A percentile compares a stretch with the other conserved stretches of the same genome.
phyloP scores from a whole-genome alignment of 2,797 vertebrate genomes.

The Pangasius larnaudii region DNA sequence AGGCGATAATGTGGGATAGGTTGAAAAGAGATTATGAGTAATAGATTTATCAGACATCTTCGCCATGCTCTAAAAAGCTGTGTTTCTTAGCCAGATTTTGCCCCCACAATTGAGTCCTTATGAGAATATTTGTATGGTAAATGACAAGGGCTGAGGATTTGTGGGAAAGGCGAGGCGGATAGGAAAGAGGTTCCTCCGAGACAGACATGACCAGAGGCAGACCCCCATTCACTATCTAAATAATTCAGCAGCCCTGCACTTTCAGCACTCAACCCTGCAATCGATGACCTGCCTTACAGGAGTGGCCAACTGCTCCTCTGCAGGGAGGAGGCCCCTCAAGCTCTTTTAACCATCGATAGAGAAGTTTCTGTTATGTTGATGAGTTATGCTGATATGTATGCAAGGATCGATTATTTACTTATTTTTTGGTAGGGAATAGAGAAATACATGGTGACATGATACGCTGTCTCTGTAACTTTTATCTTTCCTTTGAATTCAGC shows the following conservation, averaged over 20 bases:
- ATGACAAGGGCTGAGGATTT: slow-evolving; percentile 46
- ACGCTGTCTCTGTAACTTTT: background rate
- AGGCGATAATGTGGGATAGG: slow-evolving; percentile 54
- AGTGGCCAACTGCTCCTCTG: slow-evolving; percentile 49
- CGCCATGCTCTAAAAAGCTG: slow-evolving; percentile 19
- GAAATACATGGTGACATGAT: background rate
- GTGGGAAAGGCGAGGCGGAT: slow-evolving; percentile 24
- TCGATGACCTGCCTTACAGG: slow-evolving; percentile 56
- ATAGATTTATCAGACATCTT: slow-evolving; percentile 60
- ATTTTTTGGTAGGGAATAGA: background rate
- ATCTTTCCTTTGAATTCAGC: background rate
- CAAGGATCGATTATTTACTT: background rate
- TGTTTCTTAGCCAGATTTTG: slow-evolving; percentile 42
- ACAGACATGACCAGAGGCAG: slow-evolving; percentile 46
- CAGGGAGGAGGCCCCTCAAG: slow-evolving; percentile 51
- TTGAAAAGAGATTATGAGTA: slow-evolving; percentile 56
- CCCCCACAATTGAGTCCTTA: slow-evolving; percentile 7
- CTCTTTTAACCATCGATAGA: slow-evolving; percentile 40
- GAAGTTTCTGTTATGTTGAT: slow-evolving; percentile 16
- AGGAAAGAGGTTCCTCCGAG: slow-evolving; percentile 45
- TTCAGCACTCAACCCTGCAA: slow-evolving; percentile 57
- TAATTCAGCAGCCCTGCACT: slow-evolving; percentile 56
- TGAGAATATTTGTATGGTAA: slow-evolving; percentile 45
- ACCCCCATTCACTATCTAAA: slow-evolving; percentile 56
- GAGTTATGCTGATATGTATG: slow-evolving; percentile 7